These are phyloP conservation scores for Heterohyrax brucei DNA, from an alignment of 2,797 vertebrate species.

Conservation along the genomic window DNA sequence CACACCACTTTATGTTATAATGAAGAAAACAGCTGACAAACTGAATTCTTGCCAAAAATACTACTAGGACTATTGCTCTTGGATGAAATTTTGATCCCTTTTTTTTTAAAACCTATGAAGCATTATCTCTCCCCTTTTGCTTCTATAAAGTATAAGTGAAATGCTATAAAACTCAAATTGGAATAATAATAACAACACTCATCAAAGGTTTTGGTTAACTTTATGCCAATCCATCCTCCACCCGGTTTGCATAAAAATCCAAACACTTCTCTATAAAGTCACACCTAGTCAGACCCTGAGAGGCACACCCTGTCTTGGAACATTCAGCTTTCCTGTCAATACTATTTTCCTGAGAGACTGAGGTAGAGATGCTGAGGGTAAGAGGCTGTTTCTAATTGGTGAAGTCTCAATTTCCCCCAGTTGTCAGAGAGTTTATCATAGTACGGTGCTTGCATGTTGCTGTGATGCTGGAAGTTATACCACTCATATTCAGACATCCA, in stretches of 20 bases:
- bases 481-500: no score
- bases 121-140: neutral
- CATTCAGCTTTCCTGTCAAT: neutral
- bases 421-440: no score
- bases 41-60: constrained; percentile 65
- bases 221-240: neutral
- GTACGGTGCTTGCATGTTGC: no score
- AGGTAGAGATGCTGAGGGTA: neutral
- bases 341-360: neutral
- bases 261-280: neutral
- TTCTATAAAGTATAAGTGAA: neutral
- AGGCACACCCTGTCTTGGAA: neutral
- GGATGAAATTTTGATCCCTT: neutral
- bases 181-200: neutral
- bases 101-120: neutral
- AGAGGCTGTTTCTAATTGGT: neutral
- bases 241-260: neutral
- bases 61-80: neutral
- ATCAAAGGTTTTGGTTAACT: neutral
- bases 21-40: constrained; percentile 77
- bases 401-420: neutral
- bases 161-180: neutral
- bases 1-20: constrained; percentile 62
- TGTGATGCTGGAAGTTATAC: no score
- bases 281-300: neutral